phyloP scores from a whole-genome alignment of 1,140 invertebrate species.

The Saccostrea cuccullata region DNA sequence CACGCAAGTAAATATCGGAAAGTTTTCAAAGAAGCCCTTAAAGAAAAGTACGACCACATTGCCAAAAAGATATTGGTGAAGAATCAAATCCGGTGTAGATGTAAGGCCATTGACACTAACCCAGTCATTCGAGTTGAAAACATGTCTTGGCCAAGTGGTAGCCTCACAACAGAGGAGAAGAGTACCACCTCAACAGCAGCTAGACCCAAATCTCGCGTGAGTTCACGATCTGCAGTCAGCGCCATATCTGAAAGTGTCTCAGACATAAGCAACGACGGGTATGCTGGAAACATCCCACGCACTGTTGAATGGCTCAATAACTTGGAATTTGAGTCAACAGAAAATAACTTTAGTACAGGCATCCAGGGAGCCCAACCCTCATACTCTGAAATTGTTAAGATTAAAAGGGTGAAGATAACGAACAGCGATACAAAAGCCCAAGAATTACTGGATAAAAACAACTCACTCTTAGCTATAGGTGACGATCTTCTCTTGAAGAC shows the following conservation, averaged over 20 bases:
- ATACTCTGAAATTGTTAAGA: too few species aligned
- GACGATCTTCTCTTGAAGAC: neutral
- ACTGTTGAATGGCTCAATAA: neutral
- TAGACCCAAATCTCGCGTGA: neutral
- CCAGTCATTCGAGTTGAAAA: neutral
- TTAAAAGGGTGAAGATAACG: neutral
- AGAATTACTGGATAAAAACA: neutral
- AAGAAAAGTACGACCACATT: neutral
- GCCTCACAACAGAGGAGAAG: neutral
- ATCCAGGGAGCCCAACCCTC: too few species aligned
- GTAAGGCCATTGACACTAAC: neutral
- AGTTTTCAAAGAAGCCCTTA: neutral
- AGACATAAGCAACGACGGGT: neutral
- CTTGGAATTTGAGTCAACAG: neutral
- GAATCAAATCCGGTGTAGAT: neutral
- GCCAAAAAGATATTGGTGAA: neutral
- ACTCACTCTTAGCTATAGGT: neutral
- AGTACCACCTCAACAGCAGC: neutral
- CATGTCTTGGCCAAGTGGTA: slow-evolving; percentile 4
- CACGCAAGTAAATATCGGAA: neutral
- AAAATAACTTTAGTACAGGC: too few species aligned
- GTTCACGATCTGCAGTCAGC: neutral
- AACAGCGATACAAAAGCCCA: neutral
- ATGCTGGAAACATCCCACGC: neutral
- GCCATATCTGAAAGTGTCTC: neutral